Percentiles rank a stretch among this genome's conserved stretches.
Evolutionary conservation across 1,140 invertebrate genomes (phyloP).

Genomic region (Drosophila sp.): DNA sequence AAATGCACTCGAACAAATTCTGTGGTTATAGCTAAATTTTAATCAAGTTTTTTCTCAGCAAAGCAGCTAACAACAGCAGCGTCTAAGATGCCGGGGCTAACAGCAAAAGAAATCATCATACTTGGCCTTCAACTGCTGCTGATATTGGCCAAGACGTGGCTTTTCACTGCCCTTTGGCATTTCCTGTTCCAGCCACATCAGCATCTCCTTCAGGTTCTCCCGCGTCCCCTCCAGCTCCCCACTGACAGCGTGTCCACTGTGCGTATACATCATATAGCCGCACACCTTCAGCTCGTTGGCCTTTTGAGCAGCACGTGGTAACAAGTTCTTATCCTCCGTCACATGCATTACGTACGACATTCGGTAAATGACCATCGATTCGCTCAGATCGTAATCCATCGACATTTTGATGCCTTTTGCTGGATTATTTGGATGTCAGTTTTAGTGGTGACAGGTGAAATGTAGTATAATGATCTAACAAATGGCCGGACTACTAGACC

Average conservation of each 20-base stretch:
- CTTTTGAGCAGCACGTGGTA: constrained; percentile 27
- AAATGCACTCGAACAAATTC: constrained; percentile 73
- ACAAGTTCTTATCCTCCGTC: constrained; percentile 10
- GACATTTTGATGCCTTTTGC: constrained; percentile 1
- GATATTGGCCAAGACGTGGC: constrained; percentile 36
- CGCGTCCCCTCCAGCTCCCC: constrained; percentile 51
- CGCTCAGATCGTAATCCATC: not conserved
- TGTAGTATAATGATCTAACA: not conserved
- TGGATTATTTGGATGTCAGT: not conserved
- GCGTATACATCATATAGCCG: constrained; percentile 59
- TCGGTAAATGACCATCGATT: constrained; percentile 25
- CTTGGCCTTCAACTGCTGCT: constrained; percentile 40
- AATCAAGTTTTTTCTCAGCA: constrained; percentile 39
- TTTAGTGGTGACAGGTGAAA: not conserved
- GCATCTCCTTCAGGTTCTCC: constrained; percentile 42
- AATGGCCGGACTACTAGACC: constrained; percentile 7
- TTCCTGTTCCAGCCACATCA: constrained; percentile 44
- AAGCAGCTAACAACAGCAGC: not conserved
- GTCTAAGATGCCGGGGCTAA: constrained; percentile 4
- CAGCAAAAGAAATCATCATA: constrained; percentile 65
- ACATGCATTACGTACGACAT: constrained; percentile 41
- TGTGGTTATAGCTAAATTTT: constrained; percentile 54
- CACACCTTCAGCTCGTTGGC: constrained; percentile 46
- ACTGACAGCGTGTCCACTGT: constrained; percentile 45
- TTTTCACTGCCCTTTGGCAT: constrained; percentile 1